Base-by-base conservation (phyloP, 1,140 invertebrate species). In the Cydia amplana region DNA sequence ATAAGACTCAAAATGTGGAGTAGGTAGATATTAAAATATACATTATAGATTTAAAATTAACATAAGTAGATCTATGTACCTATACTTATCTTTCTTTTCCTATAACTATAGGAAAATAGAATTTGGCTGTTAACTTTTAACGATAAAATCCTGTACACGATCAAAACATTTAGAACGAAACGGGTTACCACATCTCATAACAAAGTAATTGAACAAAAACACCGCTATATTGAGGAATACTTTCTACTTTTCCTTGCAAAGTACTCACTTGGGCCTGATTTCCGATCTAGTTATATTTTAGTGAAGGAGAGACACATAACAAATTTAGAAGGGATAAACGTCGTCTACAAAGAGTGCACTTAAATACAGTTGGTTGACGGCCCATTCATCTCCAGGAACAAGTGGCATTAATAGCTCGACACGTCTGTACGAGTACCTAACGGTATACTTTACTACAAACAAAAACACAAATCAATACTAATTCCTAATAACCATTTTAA, bases 401-500 rank as follows among this genome's bases (percentile, higher is more conserved):
- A 60, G 20, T 12, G 4, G 55, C 18, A 4, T n/a, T n/a, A 23
- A 23, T 60, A 60, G 55, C 55, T 23, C 55, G 55, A 60, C 55
- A 60, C 10, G 20, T 23, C 55, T 60, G 20, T 60, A 23, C 55
- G 55, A 60, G 20, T 60, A n/a, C n/a, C n/a, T n/a, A 60, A 60
- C 55, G 18, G n/a, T 18, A 55, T 55, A 18, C n/a, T 55, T 55
- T n/a, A 18, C 51, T 23, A 23, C 55, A 23, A 60, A 60, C 55
- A 60, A 60, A 60, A 60, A 60, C 55, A 60, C 20, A 60, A 60
- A 60, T 60, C 51, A 18, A 55, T 60, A 60, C 55, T 60, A 60
- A 23, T 60, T 6, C 20, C 55, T 60, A 60, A 60, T 60, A n/a
- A 60, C 7, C 55, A 23, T 60, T 60, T 60, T 60, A 60, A 60